Evolutionary conservation across 1,140 invertebrate species (phyloP).

Genomic region (Phortica variegata): DNA sequence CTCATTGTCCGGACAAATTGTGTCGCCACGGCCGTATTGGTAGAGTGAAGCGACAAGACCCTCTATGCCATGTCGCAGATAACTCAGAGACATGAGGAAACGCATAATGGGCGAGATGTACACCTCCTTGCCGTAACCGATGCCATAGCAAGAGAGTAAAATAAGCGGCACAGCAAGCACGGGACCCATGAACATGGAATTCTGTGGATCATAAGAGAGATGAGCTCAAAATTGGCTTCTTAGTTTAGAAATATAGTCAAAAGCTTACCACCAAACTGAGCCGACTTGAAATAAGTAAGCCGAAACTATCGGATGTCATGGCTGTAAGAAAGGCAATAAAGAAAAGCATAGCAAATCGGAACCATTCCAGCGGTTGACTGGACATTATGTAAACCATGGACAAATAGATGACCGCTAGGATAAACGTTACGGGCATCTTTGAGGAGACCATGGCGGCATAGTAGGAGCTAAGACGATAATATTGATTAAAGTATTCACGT

Average conservation of each 20-base stretch:
- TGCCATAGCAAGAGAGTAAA: slow-evolving; percentile 74
- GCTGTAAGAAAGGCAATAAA: slow-evolving; percentile 67
- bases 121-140: slow-evolving; percentile 65
- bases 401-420: slow-evolving; percentile 76
- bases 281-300: slow-evolving; percentile 68
- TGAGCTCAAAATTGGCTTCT: background rate
- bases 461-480: slow-evolving; percentile 89
- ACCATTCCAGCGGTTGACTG: slow-evolving; percentile 78
- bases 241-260: background rate
- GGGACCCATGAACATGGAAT: slow-evolving; percentile 77
- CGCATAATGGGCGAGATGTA: slow-evolving; percentile 66
- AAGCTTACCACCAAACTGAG: slow-evolving; percentile 71
- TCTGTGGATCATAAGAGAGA: slow-evolving; percentile 59
- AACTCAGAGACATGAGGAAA: slow-evolving; percentile 80
- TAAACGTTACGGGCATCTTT: slow-evolving; percentile 68
- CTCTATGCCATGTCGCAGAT: slow-evolving; percentile 75
- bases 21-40: slow-evolving; percentile 67
- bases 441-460: slow-evolving; percentile 82
- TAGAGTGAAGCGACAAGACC: slow-evolving; percentile 77
- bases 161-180: slow-evolving; percentile 73
- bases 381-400: slow-evolving; percentile 83
- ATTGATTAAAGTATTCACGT: slow-evolving; percentile 90
- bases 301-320: slow-evolving; percentile 75
- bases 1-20: slow-evolving; percentile 67
- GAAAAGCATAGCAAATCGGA: slow-evolving; percentile 71